These are phyloP conservation scores for Planiliza haematocheilus DNA, from an alignment of 2,113 vertebrate genomes.

Conservation along the genomic window DNA sequence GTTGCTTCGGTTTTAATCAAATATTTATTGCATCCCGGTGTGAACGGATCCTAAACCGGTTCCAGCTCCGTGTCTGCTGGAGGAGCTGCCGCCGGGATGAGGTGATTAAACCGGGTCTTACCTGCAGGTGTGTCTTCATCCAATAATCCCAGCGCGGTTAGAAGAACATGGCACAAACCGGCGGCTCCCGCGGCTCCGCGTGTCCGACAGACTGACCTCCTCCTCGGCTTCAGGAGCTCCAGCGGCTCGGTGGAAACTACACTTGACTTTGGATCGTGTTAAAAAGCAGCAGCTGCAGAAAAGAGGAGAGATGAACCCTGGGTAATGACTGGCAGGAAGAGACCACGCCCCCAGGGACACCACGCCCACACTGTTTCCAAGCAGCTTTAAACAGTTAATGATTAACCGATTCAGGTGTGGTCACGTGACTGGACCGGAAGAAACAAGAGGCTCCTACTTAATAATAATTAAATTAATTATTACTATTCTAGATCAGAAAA, in stretches of 20 bases:
- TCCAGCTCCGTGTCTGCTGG: too few relatives aligned
- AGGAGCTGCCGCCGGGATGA: too few relatives aligned
- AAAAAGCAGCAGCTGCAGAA: background rate
- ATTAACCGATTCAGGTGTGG: too few relatives aligned
- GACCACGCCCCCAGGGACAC: background rate
- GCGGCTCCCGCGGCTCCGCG: background rate
- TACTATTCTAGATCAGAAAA: too few relatives aligned
- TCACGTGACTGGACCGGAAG: too few relatives aligned
- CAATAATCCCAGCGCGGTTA: constrained; percentile 5
- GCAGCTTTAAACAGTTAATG: too few relatives aligned
- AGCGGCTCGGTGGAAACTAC: background rate
- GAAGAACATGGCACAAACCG: constrained; percentile 53
- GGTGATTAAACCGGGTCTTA: constrained; percentile 22
- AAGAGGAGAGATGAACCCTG: background rate
- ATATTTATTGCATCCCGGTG: too few relatives aligned
- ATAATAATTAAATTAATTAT: too few relatives aligned
- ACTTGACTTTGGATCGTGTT: constrained; percentile 34
- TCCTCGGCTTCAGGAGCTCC: background rate
- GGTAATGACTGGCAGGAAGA: background rate
- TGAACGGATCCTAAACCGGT: too few relatives aligned
- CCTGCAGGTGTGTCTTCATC: constrained; percentile 58
- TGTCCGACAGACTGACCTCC: background rate
- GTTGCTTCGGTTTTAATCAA: constrained; percentile 17
- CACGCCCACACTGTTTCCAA: too few relatives aligned
- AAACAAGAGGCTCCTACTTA: too few relatives aligned